Evolutionary conservation across 2,797 vertebrate species (phyloP).

Genomic region (Myotis findleyi): DNA sequence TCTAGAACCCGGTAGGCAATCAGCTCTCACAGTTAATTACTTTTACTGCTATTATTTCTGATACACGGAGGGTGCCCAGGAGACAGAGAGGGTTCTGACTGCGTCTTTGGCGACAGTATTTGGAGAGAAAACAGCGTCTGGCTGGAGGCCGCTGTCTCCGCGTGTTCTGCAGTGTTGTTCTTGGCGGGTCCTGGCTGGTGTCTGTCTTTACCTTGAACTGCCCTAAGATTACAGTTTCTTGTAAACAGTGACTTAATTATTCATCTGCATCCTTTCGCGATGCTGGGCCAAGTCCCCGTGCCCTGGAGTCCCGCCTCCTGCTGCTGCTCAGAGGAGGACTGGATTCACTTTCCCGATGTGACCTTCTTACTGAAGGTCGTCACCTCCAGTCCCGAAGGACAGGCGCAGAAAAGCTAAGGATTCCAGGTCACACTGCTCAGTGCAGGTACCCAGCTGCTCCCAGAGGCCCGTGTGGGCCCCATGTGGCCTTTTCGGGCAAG

Average conservation of each 20-base stretch:
- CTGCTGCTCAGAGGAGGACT: too few relatives aligned
- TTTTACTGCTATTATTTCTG: conserved; percentile 48
- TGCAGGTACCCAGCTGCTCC: neutral
- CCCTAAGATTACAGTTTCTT: conserved; percentile 79
- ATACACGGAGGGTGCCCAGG: neutral
- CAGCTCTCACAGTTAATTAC: neutral
- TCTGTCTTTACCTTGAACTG: conserved; percentile 77
- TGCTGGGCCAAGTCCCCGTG: neutral
- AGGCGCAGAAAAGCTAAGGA: rapidly evolving
- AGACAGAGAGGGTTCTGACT: conserved; percentile 30
- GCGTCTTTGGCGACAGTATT: conserved; percentile 42
- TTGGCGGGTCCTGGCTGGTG: conserved; percentile 65
- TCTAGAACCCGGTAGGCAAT: neutral
- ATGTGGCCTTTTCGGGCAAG: rapidly evolving
- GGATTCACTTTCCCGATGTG: rapidly evolving
- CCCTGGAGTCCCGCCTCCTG: neutral
- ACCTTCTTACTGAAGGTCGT: neutral
- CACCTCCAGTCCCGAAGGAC: neutral
- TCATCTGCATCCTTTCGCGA: conserved; percentile 51
- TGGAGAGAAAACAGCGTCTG: conserved; percentile 59
- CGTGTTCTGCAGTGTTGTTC: conserved; percentile 54
- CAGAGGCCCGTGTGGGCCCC: rapidly evolving
- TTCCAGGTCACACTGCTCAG: neutral
- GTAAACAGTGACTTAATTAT: conserved; percentile 73
- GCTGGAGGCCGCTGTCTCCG: conserved; percentile 19